Percentiles rank a stretch among this genome's conserved stretches.
Evolutionary conservation across 1,140 invertebrate genomes (phyloP).

Genomic region (Sarcophaga bullata): DNA sequence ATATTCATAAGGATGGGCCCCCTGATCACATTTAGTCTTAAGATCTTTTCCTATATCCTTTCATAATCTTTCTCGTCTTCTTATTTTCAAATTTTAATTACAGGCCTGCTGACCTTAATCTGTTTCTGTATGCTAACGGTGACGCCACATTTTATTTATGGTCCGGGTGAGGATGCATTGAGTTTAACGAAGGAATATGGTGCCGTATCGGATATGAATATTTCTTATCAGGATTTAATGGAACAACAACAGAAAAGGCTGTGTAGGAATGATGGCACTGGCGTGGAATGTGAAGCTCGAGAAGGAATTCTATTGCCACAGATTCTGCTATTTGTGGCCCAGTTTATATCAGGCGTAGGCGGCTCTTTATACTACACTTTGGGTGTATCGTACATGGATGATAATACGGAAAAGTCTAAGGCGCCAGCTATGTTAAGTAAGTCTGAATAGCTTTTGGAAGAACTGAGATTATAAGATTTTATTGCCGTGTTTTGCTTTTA

Average conservation of each 20-base stretch:
- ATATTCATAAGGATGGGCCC: too few species aligned
- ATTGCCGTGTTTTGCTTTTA: constrained; percentile 51
- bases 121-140: constrained; percentile 76
- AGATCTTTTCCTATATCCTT: too few species aligned
- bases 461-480: not conserved
- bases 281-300: constrained; percentile 64
- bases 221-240: constrained; percentile 24
- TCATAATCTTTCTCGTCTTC: too few species aligned
- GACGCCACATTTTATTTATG: constrained; percentile 79
- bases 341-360: constrained; percentile 74
- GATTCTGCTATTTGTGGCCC: constrained; percentile 71
- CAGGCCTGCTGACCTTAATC: constrained; percentile 74
- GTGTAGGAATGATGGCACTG: constrained; percentile 36
- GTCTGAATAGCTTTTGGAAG: constrained; percentile 47
- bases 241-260: constrained; percentile 11
- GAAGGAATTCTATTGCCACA: constrained; percentile 70
- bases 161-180: constrained; percentile 75
- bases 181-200: constrained; percentile 73
- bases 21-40: too few species aligned
- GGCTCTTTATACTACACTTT: constrained; percentile 73
- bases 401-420: constrained; percentile 76
- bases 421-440: constrained; percentile 73
- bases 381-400: constrained; percentile 76
- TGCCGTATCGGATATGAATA: constrained; percentile 51
- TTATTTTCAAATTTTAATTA: too few species aligned